phyloP scores from a whole-genome alignment of 1,140 invertebrate species.

The Listronotus oregonensis region DNA sequence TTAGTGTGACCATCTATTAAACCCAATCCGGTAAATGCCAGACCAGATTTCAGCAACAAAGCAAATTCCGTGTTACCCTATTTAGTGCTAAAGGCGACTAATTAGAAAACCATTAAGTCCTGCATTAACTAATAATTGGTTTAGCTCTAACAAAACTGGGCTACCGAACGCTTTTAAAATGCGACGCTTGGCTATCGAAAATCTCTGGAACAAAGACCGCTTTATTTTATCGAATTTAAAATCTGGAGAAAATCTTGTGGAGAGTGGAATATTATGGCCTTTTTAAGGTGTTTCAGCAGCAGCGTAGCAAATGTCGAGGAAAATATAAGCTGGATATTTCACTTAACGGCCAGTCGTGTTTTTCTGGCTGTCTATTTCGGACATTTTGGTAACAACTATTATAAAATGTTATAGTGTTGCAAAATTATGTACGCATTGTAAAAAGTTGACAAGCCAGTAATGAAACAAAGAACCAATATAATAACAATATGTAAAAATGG shows the following conservation, averaged over 20 bases:
- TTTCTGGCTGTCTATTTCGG: no score
- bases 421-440: no score
- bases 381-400: no score
- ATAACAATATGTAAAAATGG: no score
- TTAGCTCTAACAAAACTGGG: slow-evolving; percentile 19
- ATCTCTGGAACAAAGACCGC: slow-evolving; percentile 23
- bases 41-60: slow-evolving; percentile 24
- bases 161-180: slow-evolving; percentile 20
- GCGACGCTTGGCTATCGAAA: slow-evolving; percentile 11
- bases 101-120: slow-evolving; percentile 31
- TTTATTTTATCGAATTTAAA: slow-evolving; percentile 14
- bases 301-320: neutral
- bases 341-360: no score
- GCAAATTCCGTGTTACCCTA: slow-evolving; percentile 26
- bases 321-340: no score
- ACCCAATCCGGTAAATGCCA: slow-evolving; percentile 10
- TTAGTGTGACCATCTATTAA: slow-evolving; percentile 4
- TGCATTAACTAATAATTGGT: slow-evolving; percentile 33
- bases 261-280: slow-evolving; percentile 18
- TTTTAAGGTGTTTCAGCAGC: slow-evolving; percentile 24
- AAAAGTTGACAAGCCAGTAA: no score
- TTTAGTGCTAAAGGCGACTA: slow-evolving; percentile 26
- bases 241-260: slow-evolving; percentile 10
- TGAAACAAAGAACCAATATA: no score
- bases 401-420: no score